A percentile compares a stretch with the other conserved stretches of the same genome.
phyloP scores from a whole-genome alignment of 2,797 vertebrate species.

The Ambastaia sidthimunki region DNA sequence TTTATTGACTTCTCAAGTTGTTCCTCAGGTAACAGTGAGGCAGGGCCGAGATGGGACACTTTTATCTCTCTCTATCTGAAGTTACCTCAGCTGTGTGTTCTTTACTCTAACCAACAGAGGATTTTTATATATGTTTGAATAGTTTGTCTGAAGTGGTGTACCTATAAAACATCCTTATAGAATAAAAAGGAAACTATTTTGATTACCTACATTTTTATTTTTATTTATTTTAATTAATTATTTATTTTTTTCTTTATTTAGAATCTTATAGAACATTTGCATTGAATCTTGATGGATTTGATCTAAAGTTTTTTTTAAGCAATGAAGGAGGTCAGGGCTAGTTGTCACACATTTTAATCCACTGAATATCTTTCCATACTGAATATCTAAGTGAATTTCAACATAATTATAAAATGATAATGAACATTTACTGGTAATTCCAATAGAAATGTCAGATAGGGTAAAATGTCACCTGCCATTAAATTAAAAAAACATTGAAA shows the following conservation, averaged over 20 bases:
- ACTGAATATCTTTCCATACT: too few species aligned
- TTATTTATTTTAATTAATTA: too few species aligned
- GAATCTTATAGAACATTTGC: neutral
- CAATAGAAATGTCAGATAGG: too few species aligned
- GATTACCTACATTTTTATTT: neutral
- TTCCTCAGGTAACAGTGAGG: conserved; percentile 61
- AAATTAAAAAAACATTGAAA: too few species aligned
- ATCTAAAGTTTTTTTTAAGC: neutral
- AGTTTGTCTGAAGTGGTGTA: conserved; percentile 59
- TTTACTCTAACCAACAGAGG: conserved; percentile 36
- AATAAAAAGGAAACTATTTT: neutral
- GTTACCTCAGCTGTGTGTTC: conserved; percentile 50
- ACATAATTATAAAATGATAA: too few species aligned
- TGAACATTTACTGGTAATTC: too few species aligned
- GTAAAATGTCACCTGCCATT: too few species aligned
- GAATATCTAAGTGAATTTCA: too few species aligned
- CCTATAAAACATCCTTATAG: conserved; percentile 43
- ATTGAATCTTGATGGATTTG: neutral
- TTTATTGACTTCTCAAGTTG: conserved; percentile 56
- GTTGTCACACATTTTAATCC: neutral
- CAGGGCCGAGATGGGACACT: conserved; percentile 48
- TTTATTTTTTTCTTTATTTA: neutral
- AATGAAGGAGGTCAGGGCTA: neutral
- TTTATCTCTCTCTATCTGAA: conserved; percentile 51
- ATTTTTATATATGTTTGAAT: conserved; percentile 41